Evolutionary conservation across 2,888 invertebrate species (phyloP), one percentile per base, ranked within the genome.

Genomic region (Mesorhabditis belari): DNA sequence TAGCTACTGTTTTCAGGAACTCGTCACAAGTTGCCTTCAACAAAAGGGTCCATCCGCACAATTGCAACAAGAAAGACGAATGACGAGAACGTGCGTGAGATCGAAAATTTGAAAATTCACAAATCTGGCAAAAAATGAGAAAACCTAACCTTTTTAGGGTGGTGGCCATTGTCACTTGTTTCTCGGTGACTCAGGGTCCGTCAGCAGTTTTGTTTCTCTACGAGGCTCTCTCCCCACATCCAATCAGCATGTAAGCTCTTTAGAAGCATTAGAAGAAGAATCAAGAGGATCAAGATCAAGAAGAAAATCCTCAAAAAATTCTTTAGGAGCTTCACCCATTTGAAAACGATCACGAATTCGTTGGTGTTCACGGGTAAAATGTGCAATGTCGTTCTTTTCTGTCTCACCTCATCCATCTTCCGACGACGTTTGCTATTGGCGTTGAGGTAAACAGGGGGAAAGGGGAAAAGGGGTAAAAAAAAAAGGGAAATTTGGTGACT

Each of bases 381-480:
- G 68, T 67, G 77, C 28, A 78, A 78, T 62, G 75, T 78, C 55
- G 70, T 77, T 2, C 67, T 78, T 19, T 76, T 78, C 65, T 78
- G 77, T 54, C 63, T 78, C 28, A 71, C 73, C 4, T 78, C 78
- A 3, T 67, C 74, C 25, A 70, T 74, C 2, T 78, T 78, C 71
- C 73, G 78, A 2, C 57, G 71, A 2, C 67, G 75, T 4, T 62
- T 77, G 26, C 61, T 71, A 58, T 57, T 57, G 29, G 69, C 70
- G 17, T 71, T 66, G 44, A 9, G 44, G 44, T 35, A 2, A n/a
- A n/a, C 17, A 12, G n/a, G n/a, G n/a, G n/a, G n/a, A n/a, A n/a
- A n/a, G n/a, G n/a, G n/a, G n/a, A n/a, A n/a, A n/a, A n/a, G n/a
- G n/a, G n/a, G n/a, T n/a, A n/a, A n/a, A n/a, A n/a, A n/a, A n/a